Percentiles rank a stretch among this genome's conserved stretches.
phyloP scores from a whole-genome alignment of 1,140 invertebrate species.

The Pomacea maculata region DNA sequence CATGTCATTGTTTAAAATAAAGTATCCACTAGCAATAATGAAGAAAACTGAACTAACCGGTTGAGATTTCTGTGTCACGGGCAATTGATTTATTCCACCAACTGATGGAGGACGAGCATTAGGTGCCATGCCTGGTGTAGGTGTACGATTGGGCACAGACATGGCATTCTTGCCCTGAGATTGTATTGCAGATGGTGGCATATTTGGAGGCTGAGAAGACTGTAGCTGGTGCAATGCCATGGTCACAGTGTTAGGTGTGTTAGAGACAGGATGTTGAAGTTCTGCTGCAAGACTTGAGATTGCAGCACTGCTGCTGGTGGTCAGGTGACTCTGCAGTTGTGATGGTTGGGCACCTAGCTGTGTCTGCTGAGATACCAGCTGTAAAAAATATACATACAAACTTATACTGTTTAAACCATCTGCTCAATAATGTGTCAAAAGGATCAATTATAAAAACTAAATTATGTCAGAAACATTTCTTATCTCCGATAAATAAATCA shows the following conservation, averaged over 20 bases:
- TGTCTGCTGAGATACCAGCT: background rate
- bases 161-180: slow-evolving; percentile 15
- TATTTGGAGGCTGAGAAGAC: slow-evolving; percentile 22
- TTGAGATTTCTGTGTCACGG: slow-evolving; percentile 9
- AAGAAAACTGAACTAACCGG: slow-evolving; percentile 5
- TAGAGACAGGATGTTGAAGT: slow-evolving; percentile 38
- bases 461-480: no score
- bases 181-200: slow-evolving; percentile 9
- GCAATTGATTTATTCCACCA: slow-evolving; percentile 11
- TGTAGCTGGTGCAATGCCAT: slow-evolving; percentile 31
- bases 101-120: slow-evolving; percentile 7
- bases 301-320: slow-evolving; percentile 10
- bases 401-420: no score
- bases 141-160: slow-evolving; percentile 10
- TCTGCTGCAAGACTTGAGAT: slow-evolving; percentile 8
- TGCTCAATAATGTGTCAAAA: no score
- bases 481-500: no score
- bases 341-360: background rate
- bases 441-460: no score
- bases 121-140: slow-evolving; percentile 15
- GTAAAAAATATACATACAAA: no score
- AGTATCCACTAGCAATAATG: no score
- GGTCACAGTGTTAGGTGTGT: slow-evolving; percentile 20
- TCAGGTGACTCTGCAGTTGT: slow-evolving; percentile 1
- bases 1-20: no score